phyloP scores from a whole-genome alignment of 2,113 vertebrate genomes.

The Xenus cinereus region DNA sequence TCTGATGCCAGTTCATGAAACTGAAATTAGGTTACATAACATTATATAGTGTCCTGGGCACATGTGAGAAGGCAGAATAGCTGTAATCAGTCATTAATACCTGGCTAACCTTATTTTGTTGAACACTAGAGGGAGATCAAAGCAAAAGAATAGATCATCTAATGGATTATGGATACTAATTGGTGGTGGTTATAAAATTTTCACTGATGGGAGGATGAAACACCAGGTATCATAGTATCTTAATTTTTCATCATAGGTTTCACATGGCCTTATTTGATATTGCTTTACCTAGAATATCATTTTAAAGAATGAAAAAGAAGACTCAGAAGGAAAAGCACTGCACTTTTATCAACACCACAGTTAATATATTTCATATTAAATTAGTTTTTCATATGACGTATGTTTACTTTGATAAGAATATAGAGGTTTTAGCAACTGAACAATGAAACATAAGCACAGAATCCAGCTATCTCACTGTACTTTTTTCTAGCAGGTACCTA shows the following conservation, averaged over 20 bases:
- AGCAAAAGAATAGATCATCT: conserved; percentile 43
- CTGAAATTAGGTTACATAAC: neutral
- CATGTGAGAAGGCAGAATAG: neutral
- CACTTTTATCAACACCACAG: neutral
- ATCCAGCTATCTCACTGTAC: neutral
- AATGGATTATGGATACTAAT: neutral
- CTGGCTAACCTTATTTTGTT: neutral
- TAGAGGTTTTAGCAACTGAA: neutral
- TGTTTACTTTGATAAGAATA: neutral
- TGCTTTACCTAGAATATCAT: neutral
- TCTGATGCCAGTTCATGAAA: neutral
- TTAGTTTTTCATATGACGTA: neutral
- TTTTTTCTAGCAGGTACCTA: neutral
- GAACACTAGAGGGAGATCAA: conserved; percentile 66
- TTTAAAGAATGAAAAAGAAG: neutral
- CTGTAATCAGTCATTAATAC: neutral
- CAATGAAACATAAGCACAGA: neutral
- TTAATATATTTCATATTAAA: neutral
- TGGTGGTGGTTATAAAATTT: neutral
- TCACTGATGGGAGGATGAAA: neutral
- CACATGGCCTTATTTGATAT: neutral
- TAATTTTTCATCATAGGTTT: neutral
- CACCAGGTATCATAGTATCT: neutral
- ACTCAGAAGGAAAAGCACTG: neutral
- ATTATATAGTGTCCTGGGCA: neutral